Percentiles rank a stretch among this genome's conserved stretches.
Evolutionary conservation across 1,140 invertebrate genomes (phyloP).

Genomic region (Gonioctena quinquepunctata): DNA sequence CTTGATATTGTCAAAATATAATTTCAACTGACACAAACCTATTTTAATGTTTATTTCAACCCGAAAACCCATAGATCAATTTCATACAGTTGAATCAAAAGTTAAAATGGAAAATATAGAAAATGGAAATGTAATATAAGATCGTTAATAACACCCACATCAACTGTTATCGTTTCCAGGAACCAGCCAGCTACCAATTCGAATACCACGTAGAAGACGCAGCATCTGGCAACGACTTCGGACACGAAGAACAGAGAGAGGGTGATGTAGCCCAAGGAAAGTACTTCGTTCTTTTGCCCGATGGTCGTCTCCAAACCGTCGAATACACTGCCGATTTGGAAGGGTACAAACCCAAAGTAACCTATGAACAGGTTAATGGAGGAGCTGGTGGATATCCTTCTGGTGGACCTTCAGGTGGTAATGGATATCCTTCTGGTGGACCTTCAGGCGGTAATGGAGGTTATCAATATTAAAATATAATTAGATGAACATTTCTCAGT

Average conservation of each 20-base stretch:
- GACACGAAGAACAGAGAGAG: slow-evolving; percentile 71
- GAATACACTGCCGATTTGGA: slow-evolving; percentile 76
- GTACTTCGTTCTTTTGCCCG: slow-evolving; percentile 75
- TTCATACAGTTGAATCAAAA: no score
- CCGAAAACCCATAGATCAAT: no score
- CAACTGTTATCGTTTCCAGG: no score
- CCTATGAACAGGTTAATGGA: slow-evolving; percentile 66
- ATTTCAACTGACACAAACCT: no score
- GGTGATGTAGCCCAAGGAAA: slow-evolving; percentile 69
- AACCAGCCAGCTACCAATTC: slow-evolving; percentile 74
- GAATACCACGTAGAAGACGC: slow-evolving; percentile 74
- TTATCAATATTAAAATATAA: slow-evolving; percentile 17
- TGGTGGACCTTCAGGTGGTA: slow-evolving; percentile 41
- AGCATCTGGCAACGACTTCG: slow-evolving; percentile 70
- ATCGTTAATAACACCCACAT: no score
- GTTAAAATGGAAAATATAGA: no score
- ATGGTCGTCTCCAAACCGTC: slow-evolving; percentile 76
- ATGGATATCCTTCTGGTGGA: slow-evolving; percentile 33
- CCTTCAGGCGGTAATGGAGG: slow-evolving; percentile 8
- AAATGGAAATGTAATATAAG: no score
- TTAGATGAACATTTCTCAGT: neutral
- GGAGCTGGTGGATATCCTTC: slow-evolving; percentile 55
- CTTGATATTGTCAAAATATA: no score
- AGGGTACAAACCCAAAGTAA: slow-evolving; percentile 77
- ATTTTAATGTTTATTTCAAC: no score